Percentiles rank a stretch among this genome's conserved stretches.
Conservation (phyloP, 2,888 invertebrate genomes). For the Urechis unicinctus region DNA sequence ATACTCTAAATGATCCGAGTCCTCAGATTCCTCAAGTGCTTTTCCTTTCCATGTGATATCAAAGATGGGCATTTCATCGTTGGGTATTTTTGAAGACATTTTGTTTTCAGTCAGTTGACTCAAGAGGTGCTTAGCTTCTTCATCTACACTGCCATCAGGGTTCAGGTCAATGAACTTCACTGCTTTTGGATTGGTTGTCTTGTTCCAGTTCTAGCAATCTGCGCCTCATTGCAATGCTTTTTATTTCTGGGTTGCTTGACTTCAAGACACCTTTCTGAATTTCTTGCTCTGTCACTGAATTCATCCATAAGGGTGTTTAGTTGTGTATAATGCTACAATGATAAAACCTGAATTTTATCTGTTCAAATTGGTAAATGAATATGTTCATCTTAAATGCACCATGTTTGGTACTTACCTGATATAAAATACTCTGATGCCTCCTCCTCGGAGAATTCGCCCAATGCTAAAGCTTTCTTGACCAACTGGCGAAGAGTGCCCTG, state of each 20-base stretch:
- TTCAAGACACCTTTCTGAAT: slow-evolving; percentile 12
- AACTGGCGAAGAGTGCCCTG: no score
- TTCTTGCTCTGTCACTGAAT: slow-evolving; percentile 18
- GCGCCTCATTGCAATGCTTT: background rate
- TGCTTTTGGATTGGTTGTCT: background rate
- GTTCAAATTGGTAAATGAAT: no score
- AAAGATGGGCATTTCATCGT: slow-evolving; percentile 7
- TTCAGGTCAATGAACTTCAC: slow-evolving; percentile 9
- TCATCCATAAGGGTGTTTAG: no score
- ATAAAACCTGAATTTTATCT: background rate
- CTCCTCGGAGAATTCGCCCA: no score
- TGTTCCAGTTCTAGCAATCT: background rate
- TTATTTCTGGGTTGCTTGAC: background rate
- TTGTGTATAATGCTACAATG: no score
- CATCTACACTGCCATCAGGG: slow-evolving; percentile 2
- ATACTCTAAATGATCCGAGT: slow-evolving; percentile 11
- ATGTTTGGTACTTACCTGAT: background rate
- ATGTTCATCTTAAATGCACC: background rate
- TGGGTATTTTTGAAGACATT: slow-evolving; percentile 1
- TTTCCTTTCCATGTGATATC: slow-evolving; percentile 10
- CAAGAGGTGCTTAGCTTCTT: slow-evolving; percentile 1
- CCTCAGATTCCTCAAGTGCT: slow-evolving; percentile 11
- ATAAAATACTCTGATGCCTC: no score
- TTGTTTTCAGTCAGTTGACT: slow-evolving; percentile 6
- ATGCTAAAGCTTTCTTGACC: no score